Percentiles rank a stretch among this genome's conserved stretches.
Evolutionary conservation across 2,113 vertebrate species (phyloP).

Genomic region (Suncus etruscus): DNA sequence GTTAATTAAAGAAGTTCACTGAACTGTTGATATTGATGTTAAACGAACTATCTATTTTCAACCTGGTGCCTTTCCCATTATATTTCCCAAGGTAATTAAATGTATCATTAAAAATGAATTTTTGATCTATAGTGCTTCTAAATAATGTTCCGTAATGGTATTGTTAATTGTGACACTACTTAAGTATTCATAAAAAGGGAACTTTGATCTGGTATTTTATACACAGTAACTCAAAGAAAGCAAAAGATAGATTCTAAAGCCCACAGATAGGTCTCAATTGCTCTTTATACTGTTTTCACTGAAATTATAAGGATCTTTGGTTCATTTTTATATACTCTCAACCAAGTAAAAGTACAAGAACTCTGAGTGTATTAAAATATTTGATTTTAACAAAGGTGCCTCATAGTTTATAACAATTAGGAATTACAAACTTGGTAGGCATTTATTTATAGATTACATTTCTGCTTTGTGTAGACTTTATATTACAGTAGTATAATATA

Average conservation of each 20-base stretch:
- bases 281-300: slow-evolving; percentile 18
- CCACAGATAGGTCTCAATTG: slow-evolving; percentile 52
- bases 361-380: neutral
- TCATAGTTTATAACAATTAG: neutral
- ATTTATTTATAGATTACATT: neutral
- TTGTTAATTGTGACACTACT: slow-evolving; percentile 70
- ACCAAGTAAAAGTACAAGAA: neutral
- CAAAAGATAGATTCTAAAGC: slow-evolving; percentile 55
- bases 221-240: slow-evolving; percentile 39
- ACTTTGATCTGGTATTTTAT: slow-evolving; percentile 74
- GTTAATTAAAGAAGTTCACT: slow-evolving; percentile 26
- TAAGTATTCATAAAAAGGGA: slow-evolving; percentile 83
- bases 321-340: slow-evolving; percentile 32
- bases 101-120: slow-evolving; percentile 30
- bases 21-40: slow-evolving; percentile 17
- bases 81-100: slow-evolving; percentile 12
- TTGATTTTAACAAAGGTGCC: neutral
- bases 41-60: neutral
- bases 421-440: too few species aligned
- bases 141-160: slow-evolving; percentile 48
- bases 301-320: neutral
- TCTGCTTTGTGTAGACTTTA: neutral
- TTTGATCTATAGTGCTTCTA: neutral
- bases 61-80: neutral
- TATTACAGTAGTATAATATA: too few species aligned